Percentiles rank a stretch among this genome's conserved stretches.
phyloP scores from a whole-genome alignment of 2,888 invertebrate genomes.

The Toxonevra muliebris region DNA sequence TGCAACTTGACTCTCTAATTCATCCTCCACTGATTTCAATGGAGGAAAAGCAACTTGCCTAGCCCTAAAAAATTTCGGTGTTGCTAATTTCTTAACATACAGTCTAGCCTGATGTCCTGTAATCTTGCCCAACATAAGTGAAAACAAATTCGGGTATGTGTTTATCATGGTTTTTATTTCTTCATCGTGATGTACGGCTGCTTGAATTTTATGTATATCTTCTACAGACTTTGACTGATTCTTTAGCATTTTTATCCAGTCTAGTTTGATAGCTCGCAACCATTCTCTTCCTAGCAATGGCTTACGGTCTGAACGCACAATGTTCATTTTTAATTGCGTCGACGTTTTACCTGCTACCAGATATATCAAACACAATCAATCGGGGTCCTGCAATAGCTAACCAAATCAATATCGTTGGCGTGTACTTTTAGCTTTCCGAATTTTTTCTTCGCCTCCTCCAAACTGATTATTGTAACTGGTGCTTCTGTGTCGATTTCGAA shows the following conservation, averaged over 20 bases:
- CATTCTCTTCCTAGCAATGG: constrained; percentile 37
- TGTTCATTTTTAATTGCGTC: constrained; percentile 29
- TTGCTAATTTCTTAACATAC: background rate
- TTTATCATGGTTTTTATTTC: too few relatives aligned
- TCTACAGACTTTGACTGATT: too few relatives aligned
- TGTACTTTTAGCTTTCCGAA: constrained; percentile 14
- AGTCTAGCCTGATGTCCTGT: too few relatives aligned
- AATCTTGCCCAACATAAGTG: too few relatives aligned
- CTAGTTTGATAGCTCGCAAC: constrained; percentile 30
- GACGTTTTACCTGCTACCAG: too few relatives aligned
- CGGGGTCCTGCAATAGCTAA: constrained; percentile 24
- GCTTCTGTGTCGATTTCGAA: constrained; percentile 28
- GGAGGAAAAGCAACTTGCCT: constrained; percentile 38
- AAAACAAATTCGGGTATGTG: too few relatives aligned
- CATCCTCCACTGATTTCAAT: constrained; percentile 38
- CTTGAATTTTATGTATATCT: too few relatives aligned
- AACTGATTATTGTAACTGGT: constrained; percentile 30
- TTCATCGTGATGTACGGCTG: too few relatives aligned
- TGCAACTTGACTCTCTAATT: too few relatives aligned
- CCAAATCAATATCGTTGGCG: constrained; percentile 20
- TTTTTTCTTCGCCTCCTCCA: constrained; percentile 6
- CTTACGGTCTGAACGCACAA: constrained; percentile 31
- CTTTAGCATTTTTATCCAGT: too few relatives aligned
- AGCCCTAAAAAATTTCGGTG: constrained; percentile 42
- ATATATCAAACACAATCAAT: constrained; percentile 18